Percentiles rank a stretch among this genome's conserved stretches.
Evolutionary conservation across 2,113 vertebrate species (phyloP).

Genomic region (Antidorcas marsupialis): DNA sequence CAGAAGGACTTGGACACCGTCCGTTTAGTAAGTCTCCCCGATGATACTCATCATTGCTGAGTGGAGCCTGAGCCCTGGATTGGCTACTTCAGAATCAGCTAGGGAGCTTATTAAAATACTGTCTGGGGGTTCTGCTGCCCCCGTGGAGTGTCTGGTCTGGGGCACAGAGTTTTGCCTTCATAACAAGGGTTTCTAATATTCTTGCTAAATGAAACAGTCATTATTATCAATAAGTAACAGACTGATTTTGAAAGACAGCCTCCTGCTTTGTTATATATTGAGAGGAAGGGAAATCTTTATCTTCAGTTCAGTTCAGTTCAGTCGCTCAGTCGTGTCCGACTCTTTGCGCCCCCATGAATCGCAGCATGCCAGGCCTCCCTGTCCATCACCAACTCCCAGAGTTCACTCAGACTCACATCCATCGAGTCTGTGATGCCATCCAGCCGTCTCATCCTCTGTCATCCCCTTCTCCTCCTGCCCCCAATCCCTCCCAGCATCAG

Average conservation of each 20-base stretch:
- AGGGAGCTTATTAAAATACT: background rate
- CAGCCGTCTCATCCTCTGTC: too few species aligned
- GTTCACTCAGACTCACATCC: too few species aligned
- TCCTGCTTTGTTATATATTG: background rate
- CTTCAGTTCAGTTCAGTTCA: too few species aligned
- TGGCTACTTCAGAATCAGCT: background rate
- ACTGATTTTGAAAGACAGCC: background rate
- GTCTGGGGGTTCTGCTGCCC: background rate
- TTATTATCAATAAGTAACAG: too few species aligned
- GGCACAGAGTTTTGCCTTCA: background rate
- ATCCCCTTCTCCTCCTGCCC: too few species aligned
- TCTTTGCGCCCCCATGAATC: too few species aligned
- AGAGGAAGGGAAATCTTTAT: background rate
- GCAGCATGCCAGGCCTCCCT: too few species aligned
- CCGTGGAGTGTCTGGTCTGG: background rate
- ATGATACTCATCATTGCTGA: rapidly evolving
- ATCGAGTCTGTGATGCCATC: too few species aligned
- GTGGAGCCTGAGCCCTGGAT: rapidly evolving
- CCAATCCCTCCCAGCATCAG: too few species aligned
- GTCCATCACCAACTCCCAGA: too few species aligned
- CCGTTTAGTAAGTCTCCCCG: background rate
- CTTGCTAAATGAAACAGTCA: background rate
- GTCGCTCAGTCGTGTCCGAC: rapidly evolving
- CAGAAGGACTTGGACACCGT: background rate
- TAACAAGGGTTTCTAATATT: background rate